These are phyloP conservation scores for Cottus gobio DNA, from an alignment of 2,113 vertebrate species.

Conservation along the genomic window DNA sequence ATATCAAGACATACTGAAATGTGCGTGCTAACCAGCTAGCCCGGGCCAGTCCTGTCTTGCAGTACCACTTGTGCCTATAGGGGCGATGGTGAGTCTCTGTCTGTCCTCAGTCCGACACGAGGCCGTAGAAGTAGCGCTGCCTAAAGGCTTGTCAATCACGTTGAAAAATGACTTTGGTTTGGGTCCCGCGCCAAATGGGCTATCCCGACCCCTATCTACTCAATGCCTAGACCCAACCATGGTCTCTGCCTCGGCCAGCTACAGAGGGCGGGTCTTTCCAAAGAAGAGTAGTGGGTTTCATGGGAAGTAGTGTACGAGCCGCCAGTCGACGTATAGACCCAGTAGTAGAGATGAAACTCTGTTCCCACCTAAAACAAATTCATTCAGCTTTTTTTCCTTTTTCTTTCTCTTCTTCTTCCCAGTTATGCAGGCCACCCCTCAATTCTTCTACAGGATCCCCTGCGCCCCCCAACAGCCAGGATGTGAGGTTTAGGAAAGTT, in stretches of 20 bases:
- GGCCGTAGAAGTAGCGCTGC: neutral
- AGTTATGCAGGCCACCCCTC: neutral
- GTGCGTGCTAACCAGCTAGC: neutral
- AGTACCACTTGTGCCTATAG: neutral
- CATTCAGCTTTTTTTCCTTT: neutral
- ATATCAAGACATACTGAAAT: too few relatives aligned
- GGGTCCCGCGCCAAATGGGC: too few relatives aligned
- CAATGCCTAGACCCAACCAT: too few relatives aligned
- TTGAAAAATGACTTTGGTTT: too few relatives aligned
- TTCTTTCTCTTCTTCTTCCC: neutral
- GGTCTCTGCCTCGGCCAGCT: too few relatives aligned
- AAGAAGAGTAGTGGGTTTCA: too few relatives aligned
- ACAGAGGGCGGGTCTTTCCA: too few relatives aligned
- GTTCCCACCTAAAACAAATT: neutral
- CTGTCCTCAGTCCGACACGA: neutral
- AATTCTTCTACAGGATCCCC: neutral
- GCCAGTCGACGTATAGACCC: too few relatives aligned
- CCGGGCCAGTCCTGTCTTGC: neutral
- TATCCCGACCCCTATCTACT: too few relatives aligned
- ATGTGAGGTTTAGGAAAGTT: neutral
- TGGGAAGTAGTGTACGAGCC: too few relatives aligned
- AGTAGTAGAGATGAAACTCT: too few relatives aligned
- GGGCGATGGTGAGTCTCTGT: neutral
- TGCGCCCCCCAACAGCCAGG: neutral
- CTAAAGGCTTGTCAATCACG: too few relatives aligned